A percentile compares a stretch with the other conserved stretches of the same genome.
Conservation (phyloP, 2,888 invertebrate genomes). For the Oligia strigilis region DNA sequence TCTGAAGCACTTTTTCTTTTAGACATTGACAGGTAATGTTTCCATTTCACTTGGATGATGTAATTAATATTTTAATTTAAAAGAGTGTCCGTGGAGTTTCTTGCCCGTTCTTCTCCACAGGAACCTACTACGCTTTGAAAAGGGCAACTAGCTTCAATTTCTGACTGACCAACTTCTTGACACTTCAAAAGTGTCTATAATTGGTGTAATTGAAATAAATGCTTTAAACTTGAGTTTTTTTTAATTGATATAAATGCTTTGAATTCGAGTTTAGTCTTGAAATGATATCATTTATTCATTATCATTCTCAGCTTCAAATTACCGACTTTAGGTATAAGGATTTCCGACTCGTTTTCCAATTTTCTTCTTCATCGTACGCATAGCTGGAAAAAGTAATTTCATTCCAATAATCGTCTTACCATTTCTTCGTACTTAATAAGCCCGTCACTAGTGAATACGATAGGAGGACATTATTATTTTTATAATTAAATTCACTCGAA, state of each 20-base stretch:
- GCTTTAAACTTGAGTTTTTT: neutral
- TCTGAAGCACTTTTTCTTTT: neutral
- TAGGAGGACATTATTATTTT: conserved; percentile 1
- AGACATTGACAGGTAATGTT: neutral
- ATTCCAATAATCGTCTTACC: neutral
- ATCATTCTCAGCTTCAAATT: neutral
- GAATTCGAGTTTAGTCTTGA: neutral
- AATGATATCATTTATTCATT: neutral
- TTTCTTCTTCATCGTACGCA: neutral
- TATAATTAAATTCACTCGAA: conserved; percentile 38
- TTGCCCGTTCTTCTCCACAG: neutral
- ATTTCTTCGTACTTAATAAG: neutral
- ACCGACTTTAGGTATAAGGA: neutral
- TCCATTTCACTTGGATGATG: neutral
- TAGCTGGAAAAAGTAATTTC: neutral
- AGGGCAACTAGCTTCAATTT: neutral
- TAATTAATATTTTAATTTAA: neutral
- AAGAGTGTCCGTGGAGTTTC: neutral
- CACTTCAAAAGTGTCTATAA: neutral
- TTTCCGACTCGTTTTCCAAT: neutral
- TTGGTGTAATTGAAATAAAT: neutral
- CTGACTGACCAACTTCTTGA: neutral
- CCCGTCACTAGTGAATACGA: neutral
- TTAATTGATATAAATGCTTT: neutral
- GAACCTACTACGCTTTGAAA: neutral